Evolutionary conservation across 2,797 vertebrate genomes (phyloP), one percentile per base, ranked within the genome.

Genomic region (Malurus leucopterus): DNA sequence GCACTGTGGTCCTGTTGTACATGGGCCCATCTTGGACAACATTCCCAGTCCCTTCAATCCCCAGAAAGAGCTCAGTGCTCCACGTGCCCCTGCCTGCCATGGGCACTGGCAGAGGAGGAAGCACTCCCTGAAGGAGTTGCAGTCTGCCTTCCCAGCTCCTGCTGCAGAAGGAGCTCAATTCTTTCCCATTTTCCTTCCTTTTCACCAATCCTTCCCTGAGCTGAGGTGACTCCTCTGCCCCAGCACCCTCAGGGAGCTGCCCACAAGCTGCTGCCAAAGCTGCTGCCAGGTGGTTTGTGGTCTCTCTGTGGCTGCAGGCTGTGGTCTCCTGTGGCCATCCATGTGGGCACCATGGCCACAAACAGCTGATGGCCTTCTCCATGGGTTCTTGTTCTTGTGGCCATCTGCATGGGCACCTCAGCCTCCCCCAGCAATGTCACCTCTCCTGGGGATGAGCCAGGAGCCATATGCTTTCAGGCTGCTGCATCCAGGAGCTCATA

Each of bases 1-100:
- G 29, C 1, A 0, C 67, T 50, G 34, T 4, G 1, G 11, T 51
- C 5, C 34, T 70, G 36, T 55, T 4, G 2, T 36, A 30, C 29
- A 1, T 5, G 3, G 24, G 22, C 59, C 41, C 1, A 0, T 29
- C 80, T 38, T 10, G 0, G 27, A 15, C 10, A 1, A 50, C 15
- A 4, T 51, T 87, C 24, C 69, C 4, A 10, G 55, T 59, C 13
- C 57, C 43, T n/a, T 59, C 3, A 2, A 6, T 41, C 18, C 26
- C 22, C 1, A 3, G 47, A 26, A 22, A 14, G 20, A 69, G 43
- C 40, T 41, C 8, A 7, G 27, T 10, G 8, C 59, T 80, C 41
- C 2, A 0, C 15, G 2, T 61, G 32, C 20, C 53, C 57, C 27
- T 55, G 62, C 77, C 68, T 26, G 4, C 53, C 2, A 0, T 0